These are phyloP conservation scores for Acanthurus leucopareius DNA, from an alignment of 2,797 vertebrate species.

Conservation along the genomic window DNA sequence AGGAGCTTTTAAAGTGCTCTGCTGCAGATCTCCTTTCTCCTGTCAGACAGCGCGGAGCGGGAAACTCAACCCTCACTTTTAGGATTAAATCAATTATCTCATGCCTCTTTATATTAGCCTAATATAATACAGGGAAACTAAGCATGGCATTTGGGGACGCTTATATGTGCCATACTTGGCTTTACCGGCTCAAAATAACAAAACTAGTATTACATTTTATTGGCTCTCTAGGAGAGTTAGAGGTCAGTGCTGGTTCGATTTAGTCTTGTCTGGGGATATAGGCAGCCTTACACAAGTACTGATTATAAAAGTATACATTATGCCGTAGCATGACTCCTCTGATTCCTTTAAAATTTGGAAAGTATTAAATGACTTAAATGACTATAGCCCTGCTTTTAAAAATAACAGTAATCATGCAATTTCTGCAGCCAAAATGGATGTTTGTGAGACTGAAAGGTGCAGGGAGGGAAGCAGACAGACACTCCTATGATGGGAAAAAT, in stretches of 20 bases:
- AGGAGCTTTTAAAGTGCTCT: constrained; percentile 85
- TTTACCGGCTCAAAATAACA: background rate
- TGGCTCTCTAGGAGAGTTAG: constrained; percentile 35
- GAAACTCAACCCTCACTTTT: constrained; percentile 47
- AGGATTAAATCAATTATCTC: constrained; percentile 46
- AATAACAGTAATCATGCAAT: background rate
- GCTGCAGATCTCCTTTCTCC: constrained; percentile 76
- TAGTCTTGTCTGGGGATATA: background rate
- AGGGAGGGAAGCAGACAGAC: background rate
- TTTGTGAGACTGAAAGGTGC: background rate
- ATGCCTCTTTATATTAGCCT: constrained; percentile 15
- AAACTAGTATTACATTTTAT: constrained; percentile 10
- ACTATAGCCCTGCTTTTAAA: background rate
- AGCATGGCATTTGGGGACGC: background rate
- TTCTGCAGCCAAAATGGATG: background rate
- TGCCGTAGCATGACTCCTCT: background rate
- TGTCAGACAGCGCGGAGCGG: constrained; percentile 48
- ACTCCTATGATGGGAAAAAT: constrained; percentile 12
- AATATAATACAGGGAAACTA: background rate
- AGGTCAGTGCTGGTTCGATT: constrained; percentile 34
- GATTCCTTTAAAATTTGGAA: background rate
- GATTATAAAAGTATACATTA: too few relatives aligned
- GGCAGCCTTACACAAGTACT: background rate
- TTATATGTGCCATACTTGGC: too few relatives aligned
- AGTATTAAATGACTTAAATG: background rate